Evolutionary conservation across 2,797 vertebrate species (phyloP), one percentile per base, ranked within the genome.

Genomic region (Gadopsis bispinosus): DNA sequence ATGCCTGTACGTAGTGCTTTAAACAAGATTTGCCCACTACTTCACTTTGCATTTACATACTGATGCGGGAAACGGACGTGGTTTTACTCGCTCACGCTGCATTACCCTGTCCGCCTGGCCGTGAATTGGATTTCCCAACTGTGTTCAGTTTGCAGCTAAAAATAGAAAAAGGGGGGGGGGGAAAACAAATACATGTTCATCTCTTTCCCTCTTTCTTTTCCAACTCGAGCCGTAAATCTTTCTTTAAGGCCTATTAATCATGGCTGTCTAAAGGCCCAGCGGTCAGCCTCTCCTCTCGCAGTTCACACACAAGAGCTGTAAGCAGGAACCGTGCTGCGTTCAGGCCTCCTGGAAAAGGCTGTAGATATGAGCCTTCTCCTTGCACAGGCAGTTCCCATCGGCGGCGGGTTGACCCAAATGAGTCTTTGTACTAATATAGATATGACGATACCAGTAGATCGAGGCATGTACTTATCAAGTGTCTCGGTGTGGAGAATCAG

Each of bases 191-290:
- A 33, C 13, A 48, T 1, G n/a, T 31, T 53, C 39, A 26, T 77
- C 17, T 61, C 35, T 59, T 13, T 56, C 33, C 54, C 35, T 48
- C 16, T 43, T 47, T 31, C 47, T 19, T 4, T 51, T 50, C 35
- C 31, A 54, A 22, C 33, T 50, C 1, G 7, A 60, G 7, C 26
- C 9, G 22, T 83, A 50, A 56, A 74, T 78, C 87, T 79, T 79
- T 67, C 48, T 62, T 33, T 59, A 39, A 69, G 37, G 68, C 3
- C 60, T 26, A 84, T 89, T 82, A 77, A 87, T 90, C 86, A 85
- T 1, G 2, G 53, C 79, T 69, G 78, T 75, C 79, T 43, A 4
- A 4, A 1, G 60, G 50, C 59, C 55, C 73, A 61, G 55, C 69
- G 77, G 83, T 79, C 64, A 8, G 62, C 58, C 56, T 83, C 48